Evolutionary conservation across 2,113 vertebrate species (phyloP).

Genomic region (Corydoras maculifer): DNA sequence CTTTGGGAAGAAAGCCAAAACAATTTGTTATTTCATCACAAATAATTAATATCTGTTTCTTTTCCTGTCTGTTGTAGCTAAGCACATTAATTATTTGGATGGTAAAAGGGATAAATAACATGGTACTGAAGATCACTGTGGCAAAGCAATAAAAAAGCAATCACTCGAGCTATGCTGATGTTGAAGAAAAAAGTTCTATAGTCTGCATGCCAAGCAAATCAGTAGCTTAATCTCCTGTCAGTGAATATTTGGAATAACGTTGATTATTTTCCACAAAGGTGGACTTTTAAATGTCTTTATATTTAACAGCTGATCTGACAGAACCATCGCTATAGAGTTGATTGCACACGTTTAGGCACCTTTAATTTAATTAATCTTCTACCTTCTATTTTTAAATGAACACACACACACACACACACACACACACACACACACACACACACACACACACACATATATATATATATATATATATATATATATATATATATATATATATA

Average conservation of each 20-base stretch:
- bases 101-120: conserved; percentile 49
- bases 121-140: conserved; percentile 37
- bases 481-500: no score
- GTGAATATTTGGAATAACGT: background rate
- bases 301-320: no score
- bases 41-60: conserved; percentile 56
- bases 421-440: no score
- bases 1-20: conserved; percentile 48
- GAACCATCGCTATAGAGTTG: no score
- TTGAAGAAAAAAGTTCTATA: conserved; percentile 25
- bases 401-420: no score
- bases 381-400: no score
- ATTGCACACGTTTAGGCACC: no score
- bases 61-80: conserved; percentile 47
- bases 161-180: conserved; percentile 31
- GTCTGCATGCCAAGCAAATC: conserved; percentile 31
- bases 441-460: no score
- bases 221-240: conserved; percentile 1
- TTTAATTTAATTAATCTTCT: no score
- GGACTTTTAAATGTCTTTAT: no score
- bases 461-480: no score
- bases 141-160: conserved; percentile 39
- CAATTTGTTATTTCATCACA: conserved; percentile 55
- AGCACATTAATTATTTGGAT: conserved; percentile 51
- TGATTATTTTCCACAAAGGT: no score